Evolutionary conservation across 2,888 invertebrate species (phyloP).

Genomic region (Sycophila texana): DNA sequence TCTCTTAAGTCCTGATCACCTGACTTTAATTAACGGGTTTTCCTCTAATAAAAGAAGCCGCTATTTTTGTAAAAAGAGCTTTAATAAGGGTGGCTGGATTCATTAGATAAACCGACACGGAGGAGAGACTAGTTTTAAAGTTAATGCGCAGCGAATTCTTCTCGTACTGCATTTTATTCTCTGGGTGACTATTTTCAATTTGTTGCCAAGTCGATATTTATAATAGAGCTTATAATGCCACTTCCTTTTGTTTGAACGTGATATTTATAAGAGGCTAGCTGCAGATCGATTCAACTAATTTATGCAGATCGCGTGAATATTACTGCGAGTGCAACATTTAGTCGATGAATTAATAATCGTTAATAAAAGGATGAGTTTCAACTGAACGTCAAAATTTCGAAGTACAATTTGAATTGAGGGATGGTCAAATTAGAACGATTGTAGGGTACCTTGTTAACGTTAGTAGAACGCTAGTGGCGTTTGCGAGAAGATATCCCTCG

Average conservation of each 20-base stretch:
- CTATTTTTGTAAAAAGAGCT: too few species aligned
- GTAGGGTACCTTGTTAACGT: slow-evolving; percentile 18
- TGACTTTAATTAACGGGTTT: slow-evolving; percentile 10
- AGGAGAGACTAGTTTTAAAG: neutral
- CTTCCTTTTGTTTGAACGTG: neutral
- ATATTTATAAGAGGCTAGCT: too few species aligned
- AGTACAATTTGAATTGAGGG: neutral
- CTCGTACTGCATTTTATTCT: neutral
- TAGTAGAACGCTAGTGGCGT: slow-evolving; percentile 12
- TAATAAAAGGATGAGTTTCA: too few species aligned
- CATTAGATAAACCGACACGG: too few species aligned
- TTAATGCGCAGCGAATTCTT: neutral
- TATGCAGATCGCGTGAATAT: too few species aligned
- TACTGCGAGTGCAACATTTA: too few species aligned
- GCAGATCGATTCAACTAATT: too few species aligned
- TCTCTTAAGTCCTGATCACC: neutral
- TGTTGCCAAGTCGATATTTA: slow-evolving; percentile 19
- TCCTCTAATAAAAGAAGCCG: neutral
- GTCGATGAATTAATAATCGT: too few species aligned
- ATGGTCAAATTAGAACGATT: slow-evolving; percentile 16
- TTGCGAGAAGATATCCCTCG: slow-evolving; percentile 54
- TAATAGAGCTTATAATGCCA: slow-evolving; percentile 19
- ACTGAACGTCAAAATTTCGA: too few species aligned
- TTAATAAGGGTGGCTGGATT: too few species aligned
- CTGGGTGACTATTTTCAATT: slow-evolving; percentile 1